Percentiles rank a stretch among this genome's conserved stretches.
Evolutionary conservation across 2,888 invertebrate genomes (phyloP).

Genomic region (Drosophila prolongata): DNA sequence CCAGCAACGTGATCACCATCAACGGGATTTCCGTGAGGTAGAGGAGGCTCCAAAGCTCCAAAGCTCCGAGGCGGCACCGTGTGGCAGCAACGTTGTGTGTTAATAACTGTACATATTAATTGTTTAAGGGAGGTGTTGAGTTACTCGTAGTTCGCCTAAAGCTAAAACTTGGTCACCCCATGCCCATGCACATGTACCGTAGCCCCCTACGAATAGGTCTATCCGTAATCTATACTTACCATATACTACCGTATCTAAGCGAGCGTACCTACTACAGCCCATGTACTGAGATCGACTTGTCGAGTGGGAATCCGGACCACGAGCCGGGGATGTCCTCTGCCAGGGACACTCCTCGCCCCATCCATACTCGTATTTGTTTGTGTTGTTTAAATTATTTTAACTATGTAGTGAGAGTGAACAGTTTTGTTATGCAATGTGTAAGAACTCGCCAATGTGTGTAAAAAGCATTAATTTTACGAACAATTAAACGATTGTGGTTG

Average conservation of each 20-base stretch:
- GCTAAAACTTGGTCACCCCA: constrained; percentile 16
- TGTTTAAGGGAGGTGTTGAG: constrained; percentile 34
- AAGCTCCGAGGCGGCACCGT: background rate
- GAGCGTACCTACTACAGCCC: constrained; percentile 15
- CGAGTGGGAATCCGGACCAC: background rate
- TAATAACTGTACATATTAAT: constrained; percentile 46
- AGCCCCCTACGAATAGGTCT: background rate
- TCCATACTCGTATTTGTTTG: constrained; percentile 36
- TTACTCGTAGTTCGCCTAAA: constrained; percentile 32
- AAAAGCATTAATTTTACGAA: constrained; percentile 24
- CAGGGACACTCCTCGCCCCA: background rate
- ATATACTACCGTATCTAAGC: constrained; percentile 40
- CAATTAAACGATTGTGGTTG: constrained; percentile 62
- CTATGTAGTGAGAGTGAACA: constrained; percentile 61
- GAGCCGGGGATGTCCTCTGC: background rate
- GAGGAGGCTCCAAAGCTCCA: background rate
- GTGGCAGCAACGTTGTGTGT: constrained; percentile 27
- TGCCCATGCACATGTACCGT: constrained; percentile 12
- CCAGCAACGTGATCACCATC: constrained; percentile 89
- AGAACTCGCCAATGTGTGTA: constrained; percentile 62
- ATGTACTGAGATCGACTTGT: constrained; percentile 16
- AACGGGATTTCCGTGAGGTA: constrained; percentile 94
- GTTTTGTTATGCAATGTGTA: constrained; percentile 76
- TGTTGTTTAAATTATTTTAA: constrained; percentile 62
- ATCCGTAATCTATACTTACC: constrained; percentile 20